These are phyloP conservation scores for Merluccius polli DNA, from an alignment of 2,797 vertebrate species.

Conservation along the genomic window DNA sequence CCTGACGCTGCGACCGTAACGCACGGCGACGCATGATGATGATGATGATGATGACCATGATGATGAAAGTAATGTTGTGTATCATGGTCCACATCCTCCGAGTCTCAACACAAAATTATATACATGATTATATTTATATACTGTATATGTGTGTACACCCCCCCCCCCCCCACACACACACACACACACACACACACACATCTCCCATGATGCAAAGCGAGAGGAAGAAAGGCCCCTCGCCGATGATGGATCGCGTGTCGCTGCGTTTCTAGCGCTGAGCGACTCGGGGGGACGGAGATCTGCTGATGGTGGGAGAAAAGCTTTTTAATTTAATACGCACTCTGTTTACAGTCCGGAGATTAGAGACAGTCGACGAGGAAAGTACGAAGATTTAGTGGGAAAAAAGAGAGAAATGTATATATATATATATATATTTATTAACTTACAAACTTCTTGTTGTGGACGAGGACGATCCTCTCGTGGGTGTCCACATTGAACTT, in stretches of 20 bases:
- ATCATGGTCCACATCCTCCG: conserved; percentile 29
- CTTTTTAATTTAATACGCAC: conserved; percentile 21
- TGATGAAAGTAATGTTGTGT: conserved; percentile 60
- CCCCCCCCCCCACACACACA: too few species aligned
- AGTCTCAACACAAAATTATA: background rate
- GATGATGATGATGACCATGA: conserved; percentile 39
- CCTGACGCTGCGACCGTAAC: conserved; percentile 33
- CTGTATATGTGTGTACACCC: background rate
- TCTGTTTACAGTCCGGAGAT: background rate
- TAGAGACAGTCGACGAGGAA: background rate
- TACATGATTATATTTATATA: background rate
- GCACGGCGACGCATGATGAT: conserved; percentile 26
- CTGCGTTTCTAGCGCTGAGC: background rate
- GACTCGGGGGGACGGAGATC: background rate
- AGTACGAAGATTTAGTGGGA: background rate
- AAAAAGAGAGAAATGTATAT: background rate
- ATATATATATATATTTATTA: background rate
- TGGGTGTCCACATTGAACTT: conserved; percentile 83
- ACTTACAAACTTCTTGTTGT: conserved; percentile 98
- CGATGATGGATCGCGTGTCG: conserved; percentile 26
- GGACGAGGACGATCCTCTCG: conserved; percentile 81
- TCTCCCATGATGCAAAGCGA: too few species aligned
- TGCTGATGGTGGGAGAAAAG: conserved; percentile 38
- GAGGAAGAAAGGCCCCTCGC: too few species aligned
- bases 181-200: too few species aligned